Conservation (phyloP, 2,888 invertebrate species). For the Andrena hattorfiana region DNA sequence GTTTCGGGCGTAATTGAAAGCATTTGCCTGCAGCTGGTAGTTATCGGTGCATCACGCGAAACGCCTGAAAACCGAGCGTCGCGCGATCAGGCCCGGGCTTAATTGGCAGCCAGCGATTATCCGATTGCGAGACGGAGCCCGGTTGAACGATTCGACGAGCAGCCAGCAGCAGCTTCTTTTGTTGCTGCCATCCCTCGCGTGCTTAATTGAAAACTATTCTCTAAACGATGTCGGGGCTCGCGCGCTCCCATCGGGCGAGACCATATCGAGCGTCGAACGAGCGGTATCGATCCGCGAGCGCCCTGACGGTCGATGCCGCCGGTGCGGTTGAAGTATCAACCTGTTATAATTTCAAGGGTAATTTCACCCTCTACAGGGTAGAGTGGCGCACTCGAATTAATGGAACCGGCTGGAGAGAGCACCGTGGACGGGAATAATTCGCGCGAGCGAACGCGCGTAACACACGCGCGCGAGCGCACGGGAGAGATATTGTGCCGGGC, state of each 20-base stretch:
- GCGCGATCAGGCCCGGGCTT: slow-evolving; percentile 28
- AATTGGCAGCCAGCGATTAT: slow-evolving; percentile 53
- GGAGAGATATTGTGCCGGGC: slow-evolving; percentile 21
- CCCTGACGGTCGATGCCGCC: slow-evolving; percentile 64
- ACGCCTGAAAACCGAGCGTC: slow-evolving; percentile 35
- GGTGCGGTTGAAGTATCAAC: slow-evolving; percentile 71
- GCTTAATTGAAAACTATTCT: slow-evolving; percentile 52
- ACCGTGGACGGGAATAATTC: slow-evolving; percentile 72
- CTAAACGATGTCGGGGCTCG: slow-evolving; percentile 17
- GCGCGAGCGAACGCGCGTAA: slow-evolving; percentile 62
- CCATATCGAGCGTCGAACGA: slow-evolving; percentile 57
- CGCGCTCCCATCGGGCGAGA: slow-evolving; percentile 1
- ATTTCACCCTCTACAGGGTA: slow-evolving; percentile 73
- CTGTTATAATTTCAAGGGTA: slow-evolving; percentile 79
- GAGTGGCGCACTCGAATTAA: slow-evolving; percentile 72
- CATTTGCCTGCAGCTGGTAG: no score
- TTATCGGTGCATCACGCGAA: not conserved
- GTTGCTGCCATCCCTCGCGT: slow-evolving; percentile 42
- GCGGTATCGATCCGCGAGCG: slow-evolving; percentile 63
- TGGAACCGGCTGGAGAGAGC: slow-evolving; percentile 72
- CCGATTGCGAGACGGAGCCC: slow-evolving; percentile 40
- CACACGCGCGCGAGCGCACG: slow-evolving; percentile 23
- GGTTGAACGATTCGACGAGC: slow-evolving; percentile 35
- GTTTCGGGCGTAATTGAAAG: no score
- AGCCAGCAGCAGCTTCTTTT: slow-evolving; percentile 33